Evolutionary conservation across 2,888 invertebrate species (phyloP).

Genomic region (Meliscaeva auricollis): DNA sequence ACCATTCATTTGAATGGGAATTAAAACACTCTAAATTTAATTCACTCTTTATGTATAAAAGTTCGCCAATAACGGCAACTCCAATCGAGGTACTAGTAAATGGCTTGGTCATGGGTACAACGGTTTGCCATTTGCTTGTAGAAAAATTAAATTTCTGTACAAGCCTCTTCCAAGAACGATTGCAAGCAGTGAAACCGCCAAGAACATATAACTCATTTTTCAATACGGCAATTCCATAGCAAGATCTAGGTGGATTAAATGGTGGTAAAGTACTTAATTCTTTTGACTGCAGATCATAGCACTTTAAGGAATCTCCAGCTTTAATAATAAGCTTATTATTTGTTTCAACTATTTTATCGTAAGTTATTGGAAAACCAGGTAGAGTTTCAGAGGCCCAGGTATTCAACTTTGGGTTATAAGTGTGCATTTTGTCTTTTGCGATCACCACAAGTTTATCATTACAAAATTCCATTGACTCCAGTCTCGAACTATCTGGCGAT

Average conservation of each 20-base stretch:
- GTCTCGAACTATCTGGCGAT: neutral
- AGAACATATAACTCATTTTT: neutral
- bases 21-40: neutral
- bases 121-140: neutral
- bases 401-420: neutral
- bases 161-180: neutral
- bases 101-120: neutral
- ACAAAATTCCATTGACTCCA: neutral
- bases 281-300: neutral
- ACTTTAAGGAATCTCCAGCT: neutral
- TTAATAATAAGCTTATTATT: neutral
- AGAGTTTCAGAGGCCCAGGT: neutral
- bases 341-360: neutral
- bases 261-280: neutral
- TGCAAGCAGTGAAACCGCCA: neutral
- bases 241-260: neutral
- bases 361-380: neutral
- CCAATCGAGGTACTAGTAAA: no score
- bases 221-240: neutral
- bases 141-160: slow-evolving; percentile 4
- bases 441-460: neutral
- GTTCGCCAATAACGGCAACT: neutral
- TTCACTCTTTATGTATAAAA: neutral
- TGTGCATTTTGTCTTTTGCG: neutral
- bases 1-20: neutral